These are phyloP conservation scores for Mastomys natalensis DNA, from an alignment of 2,113 vertebrate species.

Conservation along the genomic window DNA sequence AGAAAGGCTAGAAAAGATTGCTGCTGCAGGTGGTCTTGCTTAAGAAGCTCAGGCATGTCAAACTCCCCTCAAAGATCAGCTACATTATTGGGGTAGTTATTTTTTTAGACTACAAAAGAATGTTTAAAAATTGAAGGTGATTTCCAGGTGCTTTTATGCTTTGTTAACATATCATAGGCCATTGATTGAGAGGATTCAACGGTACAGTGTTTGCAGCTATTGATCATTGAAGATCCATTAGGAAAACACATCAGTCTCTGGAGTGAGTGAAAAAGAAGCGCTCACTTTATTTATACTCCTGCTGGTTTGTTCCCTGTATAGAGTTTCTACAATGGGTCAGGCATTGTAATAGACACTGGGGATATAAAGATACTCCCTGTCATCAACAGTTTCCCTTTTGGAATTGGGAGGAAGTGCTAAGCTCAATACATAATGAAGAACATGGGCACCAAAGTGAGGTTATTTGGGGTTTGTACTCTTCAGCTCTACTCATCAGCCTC, in stretches of 20 bases:
- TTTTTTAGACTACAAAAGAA: slow-evolving; percentile 34
- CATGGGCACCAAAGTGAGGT: neutral
- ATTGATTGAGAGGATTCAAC: slow-evolving; percentile 56
- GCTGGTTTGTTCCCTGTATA: neutral
- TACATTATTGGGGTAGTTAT: slow-evolving; percentile 1
- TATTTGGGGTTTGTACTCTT: neutral
- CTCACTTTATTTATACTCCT: slow-evolving; percentile 31
- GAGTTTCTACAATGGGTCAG: neutral
- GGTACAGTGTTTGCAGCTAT: slow-evolving; percentile 29
- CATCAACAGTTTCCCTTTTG: slow-evolving; percentile 27
- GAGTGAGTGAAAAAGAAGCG: slow-evolving; percentile 18
- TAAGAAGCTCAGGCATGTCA: slow-evolving; percentile 61
- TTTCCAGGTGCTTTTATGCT: slow-evolving; percentile 49
- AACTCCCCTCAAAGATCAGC: slow-evolving; percentile 53
- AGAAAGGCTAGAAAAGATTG: slow-evolving; percentile 38
- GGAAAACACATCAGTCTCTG: slow-evolving; percentile 9
- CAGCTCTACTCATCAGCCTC: neutral
- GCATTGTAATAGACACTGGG: neutral
- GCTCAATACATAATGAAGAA: neutral
- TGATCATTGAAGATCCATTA: slow-evolving; percentile 48
- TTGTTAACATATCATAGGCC: slow-evolving; percentile 52
- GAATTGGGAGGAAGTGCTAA: neutral
- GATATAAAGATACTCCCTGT: neutral
- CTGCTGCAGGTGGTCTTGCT: slow-evolving; percentile 36
- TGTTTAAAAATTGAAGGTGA: slow-evolving; percentile 42